These are phyloP conservation scores for Dipodomys merriami DNA, from an alignment of 2,113 vertebrate genomes.

Conservation along the genomic window DNA sequence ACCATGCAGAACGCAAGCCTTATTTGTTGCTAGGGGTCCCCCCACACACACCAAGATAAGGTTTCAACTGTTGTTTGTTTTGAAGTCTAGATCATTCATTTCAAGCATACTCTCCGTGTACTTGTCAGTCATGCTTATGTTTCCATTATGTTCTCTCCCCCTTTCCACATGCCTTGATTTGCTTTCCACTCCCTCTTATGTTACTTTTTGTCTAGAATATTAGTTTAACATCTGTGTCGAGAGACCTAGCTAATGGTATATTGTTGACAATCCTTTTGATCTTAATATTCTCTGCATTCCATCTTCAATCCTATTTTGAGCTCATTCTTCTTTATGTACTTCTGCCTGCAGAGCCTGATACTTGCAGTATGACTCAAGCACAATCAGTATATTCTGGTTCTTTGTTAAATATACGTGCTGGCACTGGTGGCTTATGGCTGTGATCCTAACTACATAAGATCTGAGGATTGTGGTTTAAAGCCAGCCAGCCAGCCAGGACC, in stretches of 20 bases:
- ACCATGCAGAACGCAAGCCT: not conserved
- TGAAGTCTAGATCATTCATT: not conserved
- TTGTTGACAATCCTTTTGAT: not conserved
- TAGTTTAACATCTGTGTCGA: constrained; percentile 20
- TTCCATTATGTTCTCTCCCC: not conserved
- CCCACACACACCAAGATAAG: not conserved
- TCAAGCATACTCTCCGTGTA: not conserved
- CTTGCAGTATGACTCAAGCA: not conserved
- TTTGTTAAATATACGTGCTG: not conserved
- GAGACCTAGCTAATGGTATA: not conserved
- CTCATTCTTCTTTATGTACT: not conserved
- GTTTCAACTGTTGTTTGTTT: not conserved
- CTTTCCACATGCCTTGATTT: not conserved
- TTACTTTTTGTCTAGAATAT: not conserved
- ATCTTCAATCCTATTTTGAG: not conserved
- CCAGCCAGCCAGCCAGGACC: too few relatives aligned
- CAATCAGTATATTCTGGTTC: not conserved
- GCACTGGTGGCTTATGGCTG: too few relatives aligned
- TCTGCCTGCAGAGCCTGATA: not conserved
- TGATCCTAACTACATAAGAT: too few relatives aligned
- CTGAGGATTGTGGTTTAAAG: too few relatives aligned
- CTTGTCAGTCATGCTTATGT: not conserved
- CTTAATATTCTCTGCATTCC: not conserved
- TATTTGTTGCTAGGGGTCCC: not conserved
- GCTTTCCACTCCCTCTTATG: not conserved